Base-by-base conservation (phyloP, 2,797 vertebrate species). In the Ctenopoma multispine region DNA sequence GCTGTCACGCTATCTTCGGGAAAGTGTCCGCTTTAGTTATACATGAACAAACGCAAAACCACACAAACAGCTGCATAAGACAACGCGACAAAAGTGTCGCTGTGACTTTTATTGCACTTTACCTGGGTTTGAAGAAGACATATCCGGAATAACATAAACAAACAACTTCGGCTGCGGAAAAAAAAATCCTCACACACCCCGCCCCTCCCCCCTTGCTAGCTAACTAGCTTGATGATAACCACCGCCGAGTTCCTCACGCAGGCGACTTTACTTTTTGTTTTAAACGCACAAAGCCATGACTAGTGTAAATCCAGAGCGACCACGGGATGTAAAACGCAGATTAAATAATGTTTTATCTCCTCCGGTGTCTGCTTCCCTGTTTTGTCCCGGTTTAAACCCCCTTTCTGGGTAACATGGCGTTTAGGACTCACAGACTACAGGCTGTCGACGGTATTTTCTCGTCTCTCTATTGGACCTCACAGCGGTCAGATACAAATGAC, bases 41-140 rank as follows among this genome's bases (percentile, higher is more conserved):
- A 13, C 5, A 11, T 0, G 5, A 65, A 0, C 50, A 72, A 75
- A 47, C 17, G 4, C 11, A 4, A 63, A 27, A n/a, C n/a, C 9
- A 7, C 12, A 43, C 0, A 2, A 41, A 54, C 46, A 69, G 23
- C 1, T 21, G n/a, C 17, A n/a, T 0, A 1, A 0, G 1, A 7
- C 0, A 0, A 1, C 3, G 23, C 5, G 10, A 1, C 1, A 24
- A 17, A 18, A 24, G 1, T 1, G 15, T 38, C 13, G 0, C 4
- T 2, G 4, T 15, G 15, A 64, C 24, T 72, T 86, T 31, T 12
- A 46, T 1, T 11, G 12, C 2, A 82, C 71, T 83, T 79, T 93
- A 95, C 94, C 94, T 92, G 89, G 56, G 83, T 93, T 91, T 63
- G 92, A 89, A 75, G 94, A 94, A 53, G 93, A 88, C 94, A 95